Base-by-base conservation (phyloP, 2,888 invertebrate genomes). In the Vanessa cardui region DNA sequence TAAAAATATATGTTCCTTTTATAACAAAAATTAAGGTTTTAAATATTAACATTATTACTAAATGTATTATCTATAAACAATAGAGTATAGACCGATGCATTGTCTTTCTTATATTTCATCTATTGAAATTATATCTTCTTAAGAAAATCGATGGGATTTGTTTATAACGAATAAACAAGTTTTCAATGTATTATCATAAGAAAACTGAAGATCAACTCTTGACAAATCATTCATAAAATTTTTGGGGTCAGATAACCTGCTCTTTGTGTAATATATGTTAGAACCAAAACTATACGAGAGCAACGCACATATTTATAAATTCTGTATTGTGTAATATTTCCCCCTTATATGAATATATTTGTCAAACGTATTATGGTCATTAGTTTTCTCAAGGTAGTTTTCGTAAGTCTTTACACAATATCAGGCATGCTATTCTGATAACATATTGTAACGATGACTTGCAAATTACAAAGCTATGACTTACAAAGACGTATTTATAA, bases 341-440 rank as follows among this genome's bases (percentile, higher is more conserved):
- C 77, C 82, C 79, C 83, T 83, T 81, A 81, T 80, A 85, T 85
- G 80, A 84, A 88, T 86, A 85, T 90, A 85, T 91, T 90, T 91
- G 87, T 84, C 77, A 78, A 85, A 87, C 79, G 77, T 83, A 84
- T 90, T 89, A 87, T 87, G 79, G 73, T 83, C 79, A 81, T 84
- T 86, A 85, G 84, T 81, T 85, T 83, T 85, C 85, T 87, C 90
- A 91, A 91, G 90, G 89, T 73, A 77, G 76, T 88, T 88, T 88
- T 90, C 85, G 87, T 85, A 86, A 89, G 78, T 82, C 83, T 86
- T 83, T 68, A 58, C 72, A 69, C 66, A 70, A 69, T 63, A 62
- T 67, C 46, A 45, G 46, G 49, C 12, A 31, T 60, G 44, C 63
- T 62, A 59, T 70, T 69, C 60, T 61, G 21, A 61, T 66, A 71